Evolutionary conservation across 2,113 vertebrate genomes (phyloP).

Genomic region (Mastomys coucha): DNA sequence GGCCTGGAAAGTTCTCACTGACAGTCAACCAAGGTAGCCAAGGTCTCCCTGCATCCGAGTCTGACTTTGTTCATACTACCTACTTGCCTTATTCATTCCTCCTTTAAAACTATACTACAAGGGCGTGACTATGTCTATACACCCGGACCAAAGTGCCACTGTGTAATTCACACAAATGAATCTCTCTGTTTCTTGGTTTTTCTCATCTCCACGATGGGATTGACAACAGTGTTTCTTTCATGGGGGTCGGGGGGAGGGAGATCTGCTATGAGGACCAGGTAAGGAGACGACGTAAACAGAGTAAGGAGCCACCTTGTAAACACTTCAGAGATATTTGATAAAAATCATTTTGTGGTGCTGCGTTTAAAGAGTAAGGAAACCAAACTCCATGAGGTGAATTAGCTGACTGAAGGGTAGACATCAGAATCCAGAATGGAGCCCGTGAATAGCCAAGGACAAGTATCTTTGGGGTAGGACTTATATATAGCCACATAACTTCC

Average conservation of each 20-base stretch:
- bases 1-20: neutral
- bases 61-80: neutral
- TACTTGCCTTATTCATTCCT: neutral
- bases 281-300: neutral
- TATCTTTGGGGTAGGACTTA: neutral
- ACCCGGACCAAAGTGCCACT: neutral
- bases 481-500: neutral
- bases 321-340: neutral
- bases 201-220: constrained; percentile 25
- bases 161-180: neutral
- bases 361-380: neutral
- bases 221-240: neutral
- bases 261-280: neutral
- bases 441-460: neutral
- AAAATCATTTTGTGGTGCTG: neutral
- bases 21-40: neutral
- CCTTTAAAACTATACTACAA: neutral
- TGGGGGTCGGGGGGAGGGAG: neutral
- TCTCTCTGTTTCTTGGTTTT: neutral
- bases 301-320: neutral
- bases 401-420: neutral
- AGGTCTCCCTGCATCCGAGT: neutral
- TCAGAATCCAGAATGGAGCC: neutral
- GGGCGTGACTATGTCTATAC: neutral
- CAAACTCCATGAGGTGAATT: neutral